These are phyloP conservation scores for Callipepla californica DNA, from an alignment of 2,113 vertebrate species.

Conservation along the genomic window DNA sequence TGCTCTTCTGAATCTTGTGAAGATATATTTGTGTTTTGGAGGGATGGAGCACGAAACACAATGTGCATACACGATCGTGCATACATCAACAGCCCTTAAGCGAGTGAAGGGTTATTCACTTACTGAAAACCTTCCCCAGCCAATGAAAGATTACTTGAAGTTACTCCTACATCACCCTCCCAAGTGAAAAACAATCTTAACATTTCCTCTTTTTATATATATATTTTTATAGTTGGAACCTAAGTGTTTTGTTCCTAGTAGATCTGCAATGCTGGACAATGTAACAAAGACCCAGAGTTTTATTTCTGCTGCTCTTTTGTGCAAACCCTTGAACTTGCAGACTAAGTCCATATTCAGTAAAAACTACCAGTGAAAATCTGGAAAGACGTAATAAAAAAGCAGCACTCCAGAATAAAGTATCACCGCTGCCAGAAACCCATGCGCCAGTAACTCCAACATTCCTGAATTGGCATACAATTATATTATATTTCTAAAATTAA, in stretches of 20 bases:
- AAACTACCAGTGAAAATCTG: constrained; percentile 22
- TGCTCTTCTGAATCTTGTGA: neutral
- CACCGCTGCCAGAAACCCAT: neutral
- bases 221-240: neutral
- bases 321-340: constrained; percentile 20
- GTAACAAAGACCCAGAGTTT: constrained; percentile 25
- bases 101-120: neutral
- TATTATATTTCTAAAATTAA: constrained; percentile 13
- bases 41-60: neutral
- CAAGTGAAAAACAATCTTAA: neutral
- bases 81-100: neutral
- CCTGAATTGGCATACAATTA: neutral
- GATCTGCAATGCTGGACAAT: neutral
- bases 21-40: neutral
- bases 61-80: neutral
- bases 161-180: neutral
- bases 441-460: constrained; percentile 25
- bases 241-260: neutral
- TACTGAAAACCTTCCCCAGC: neutral
- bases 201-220: neutral
- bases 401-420: constrained; percentile 42
- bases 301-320: constrained; percentile 30
- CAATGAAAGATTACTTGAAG: neutral
- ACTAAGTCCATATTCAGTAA: constrained; percentile 21
- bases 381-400: neutral